These are phyloP conservation scores for Sclerurus mexicanus DNA, from an alignment of 2,113 vertebrate genomes.

Conservation along the genomic window DNA sequence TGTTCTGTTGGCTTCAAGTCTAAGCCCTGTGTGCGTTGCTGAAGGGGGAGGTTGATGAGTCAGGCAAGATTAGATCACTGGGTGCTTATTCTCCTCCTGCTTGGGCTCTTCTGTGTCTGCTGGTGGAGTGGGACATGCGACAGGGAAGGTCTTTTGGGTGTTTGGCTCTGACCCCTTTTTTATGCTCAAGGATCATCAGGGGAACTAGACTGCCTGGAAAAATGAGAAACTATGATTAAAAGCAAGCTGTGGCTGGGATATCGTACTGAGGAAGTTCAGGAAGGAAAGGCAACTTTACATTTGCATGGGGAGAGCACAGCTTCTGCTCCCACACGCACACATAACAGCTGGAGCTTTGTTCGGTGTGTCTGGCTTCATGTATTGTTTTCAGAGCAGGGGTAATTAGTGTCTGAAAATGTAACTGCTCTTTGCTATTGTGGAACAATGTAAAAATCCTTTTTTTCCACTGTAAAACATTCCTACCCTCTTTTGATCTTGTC, in stretches of 20 bases:
- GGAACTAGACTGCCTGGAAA: not conserved
- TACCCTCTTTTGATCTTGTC: constrained; percentile 45
- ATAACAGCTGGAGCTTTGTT: constrained; percentile 37
- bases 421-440: not conserved
- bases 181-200: not conserved
- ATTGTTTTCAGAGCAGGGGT: constrained; percentile 18
- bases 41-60: not conserved
- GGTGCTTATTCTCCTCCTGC: not conserved
- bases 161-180: not conserved
- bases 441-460: constrained; percentile 25
- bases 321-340: not conserved
- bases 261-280: not conserved
- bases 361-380: not conserved
- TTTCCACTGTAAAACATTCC: constrained; percentile 18
- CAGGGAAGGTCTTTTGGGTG: fast-evolving
- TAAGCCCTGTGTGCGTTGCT: not conserved
- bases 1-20: not conserved
- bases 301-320: not conserved
- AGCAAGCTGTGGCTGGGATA: not conserved
- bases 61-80: not conserved
- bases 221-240: not conserved
- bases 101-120: not conserved
- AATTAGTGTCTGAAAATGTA: constrained; percentile 52
- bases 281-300: not conserved
- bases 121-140: not conserved